phyloP scores from a whole-genome alignment of 2,113 vertebrate genomes.

The Engystomops pustulosus region DNA sequence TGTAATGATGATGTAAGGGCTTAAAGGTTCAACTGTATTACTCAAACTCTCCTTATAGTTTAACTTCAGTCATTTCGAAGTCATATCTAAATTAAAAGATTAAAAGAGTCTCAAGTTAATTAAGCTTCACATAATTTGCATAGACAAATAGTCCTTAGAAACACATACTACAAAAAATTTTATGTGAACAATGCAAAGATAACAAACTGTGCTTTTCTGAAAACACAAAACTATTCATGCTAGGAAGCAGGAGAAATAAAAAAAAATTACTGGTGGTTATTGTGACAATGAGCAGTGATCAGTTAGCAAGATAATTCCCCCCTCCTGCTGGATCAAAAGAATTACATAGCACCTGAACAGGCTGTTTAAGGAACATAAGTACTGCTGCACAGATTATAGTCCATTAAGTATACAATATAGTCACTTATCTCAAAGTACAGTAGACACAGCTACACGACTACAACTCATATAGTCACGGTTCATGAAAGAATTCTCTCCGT shows the following conservation, averaged over 20 bases:
- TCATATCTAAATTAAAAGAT: no score
- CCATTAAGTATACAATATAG: conserved; percentile 24
- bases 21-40: no score
- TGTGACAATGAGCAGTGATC: conserved; percentile 24
- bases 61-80: no score
- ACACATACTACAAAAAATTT: neutral
- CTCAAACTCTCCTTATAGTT: no score
- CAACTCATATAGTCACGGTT: neutral
- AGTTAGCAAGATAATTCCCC: neutral
- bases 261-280: conserved; percentile 19
- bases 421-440: neutral
- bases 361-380: neutral
- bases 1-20: no score
- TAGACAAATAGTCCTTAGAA: neutral
- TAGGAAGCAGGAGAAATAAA: neutral
- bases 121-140: neutral
- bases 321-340: neutral
- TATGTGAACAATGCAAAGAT: neutral
- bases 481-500: neutral
- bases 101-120: neutral
- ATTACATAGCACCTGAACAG: conserved; percentile 24
- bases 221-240: conserved; percentile 9
- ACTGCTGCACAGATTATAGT: neutral
- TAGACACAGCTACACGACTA: neutral
- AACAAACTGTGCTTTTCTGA: conserved; percentile 19